phyloP scores from a whole-genome alignment of 2,888 invertebrate species.

The Harpalus rubripes region DNA sequence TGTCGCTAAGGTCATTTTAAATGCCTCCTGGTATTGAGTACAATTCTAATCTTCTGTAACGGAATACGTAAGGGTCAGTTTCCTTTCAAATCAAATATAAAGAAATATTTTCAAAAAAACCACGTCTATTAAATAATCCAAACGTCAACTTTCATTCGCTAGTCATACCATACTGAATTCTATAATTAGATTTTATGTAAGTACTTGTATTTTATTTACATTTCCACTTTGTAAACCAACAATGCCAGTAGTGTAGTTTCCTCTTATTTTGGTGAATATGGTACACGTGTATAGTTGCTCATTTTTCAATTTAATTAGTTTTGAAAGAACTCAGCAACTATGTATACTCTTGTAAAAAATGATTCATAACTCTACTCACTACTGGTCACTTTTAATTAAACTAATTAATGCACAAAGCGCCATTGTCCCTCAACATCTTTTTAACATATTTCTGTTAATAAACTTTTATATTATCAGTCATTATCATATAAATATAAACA shows the following conservation, averaged over 20 bases:
- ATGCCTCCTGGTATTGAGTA: too few relatives aligned
- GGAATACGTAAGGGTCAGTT: too few relatives aligned
- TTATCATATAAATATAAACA: conserved; percentile 23
- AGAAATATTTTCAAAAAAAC: too few relatives aligned
- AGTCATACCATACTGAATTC: too few relatives aligned
- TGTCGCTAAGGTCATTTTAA: too few relatives aligned
- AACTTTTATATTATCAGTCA: conserved; percentile 12
- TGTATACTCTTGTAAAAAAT: conserved; percentile 30
- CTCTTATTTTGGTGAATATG: neutral
- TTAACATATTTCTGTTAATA: conserved; percentile 43
- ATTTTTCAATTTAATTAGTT: conserved; percentile 35
- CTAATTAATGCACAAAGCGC: conserved; percentile 31
- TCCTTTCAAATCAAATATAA: too few relatives aligned
- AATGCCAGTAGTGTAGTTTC: neutral
- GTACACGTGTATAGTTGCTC: conserved; percentile 1
- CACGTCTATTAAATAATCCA: too few relatives aligned
- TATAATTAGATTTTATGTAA: neutral
- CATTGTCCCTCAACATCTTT: conserved; percentile 18
- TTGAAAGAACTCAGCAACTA: conserved; percentile 37
- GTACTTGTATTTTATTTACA: neutral
- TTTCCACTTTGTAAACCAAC: neutral
- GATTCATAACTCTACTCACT: conserved; percentile 3
- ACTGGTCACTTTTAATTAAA: conserved; percentile 38
- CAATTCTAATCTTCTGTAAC: too few relatives aligned
- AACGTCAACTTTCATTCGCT: too few relatives aligned